Evolutionary conservation across 2,113 vertebrate species (phyloP).

Genomic region (Odontesthes bonariensis): DNA sequence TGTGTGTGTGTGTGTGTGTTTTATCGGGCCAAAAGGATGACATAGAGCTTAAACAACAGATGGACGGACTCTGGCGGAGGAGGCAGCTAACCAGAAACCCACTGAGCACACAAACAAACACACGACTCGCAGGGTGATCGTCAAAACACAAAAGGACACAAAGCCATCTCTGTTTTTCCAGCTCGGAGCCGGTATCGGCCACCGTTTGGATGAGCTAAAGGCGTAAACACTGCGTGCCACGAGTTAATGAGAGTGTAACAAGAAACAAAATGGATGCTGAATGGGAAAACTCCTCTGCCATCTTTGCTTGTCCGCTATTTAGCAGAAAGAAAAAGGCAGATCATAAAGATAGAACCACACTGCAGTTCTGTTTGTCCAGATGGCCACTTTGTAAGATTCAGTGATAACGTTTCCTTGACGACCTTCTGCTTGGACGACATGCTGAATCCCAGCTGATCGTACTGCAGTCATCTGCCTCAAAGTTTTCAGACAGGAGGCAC

Average conservation of each 20-base stretch:
- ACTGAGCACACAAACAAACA: slow-evolving; percentile 29
- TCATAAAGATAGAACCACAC: neutral
- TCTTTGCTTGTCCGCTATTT: neutral
- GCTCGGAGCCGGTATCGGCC: slow-evolving; percentile 1
- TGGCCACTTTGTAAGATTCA: slow-evolving; percentile 5
- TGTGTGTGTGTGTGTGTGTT: slow-evolving; percentile 10
- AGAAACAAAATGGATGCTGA: neutral
- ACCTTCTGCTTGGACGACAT: neutral
- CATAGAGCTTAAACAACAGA: slow-evolving; percentile 64
- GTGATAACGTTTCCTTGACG: neutral
- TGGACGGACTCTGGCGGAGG: slow-evolving; percentile 56
- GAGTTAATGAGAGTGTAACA: neutral
- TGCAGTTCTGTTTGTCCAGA: neutral
- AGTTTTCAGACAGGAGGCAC: neutral
- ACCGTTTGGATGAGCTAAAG: neutral
- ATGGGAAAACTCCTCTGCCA: neutral
- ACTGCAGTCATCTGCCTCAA: neutral
- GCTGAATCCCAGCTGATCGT: neutral
- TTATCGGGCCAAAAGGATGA: slow-evolving; percentile 32
- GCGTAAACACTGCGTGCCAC: neutral
- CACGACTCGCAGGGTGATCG: neutral
- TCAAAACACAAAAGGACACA: slow-evolving; percentile 21
- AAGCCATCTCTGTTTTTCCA: neutral
- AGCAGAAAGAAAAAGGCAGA: neutral
- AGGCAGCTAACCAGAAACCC: slow-evolving; percentile 41